Conservation (phyloP, 2,888 invertebrate species). For the Aplocera efformata region DNA sequence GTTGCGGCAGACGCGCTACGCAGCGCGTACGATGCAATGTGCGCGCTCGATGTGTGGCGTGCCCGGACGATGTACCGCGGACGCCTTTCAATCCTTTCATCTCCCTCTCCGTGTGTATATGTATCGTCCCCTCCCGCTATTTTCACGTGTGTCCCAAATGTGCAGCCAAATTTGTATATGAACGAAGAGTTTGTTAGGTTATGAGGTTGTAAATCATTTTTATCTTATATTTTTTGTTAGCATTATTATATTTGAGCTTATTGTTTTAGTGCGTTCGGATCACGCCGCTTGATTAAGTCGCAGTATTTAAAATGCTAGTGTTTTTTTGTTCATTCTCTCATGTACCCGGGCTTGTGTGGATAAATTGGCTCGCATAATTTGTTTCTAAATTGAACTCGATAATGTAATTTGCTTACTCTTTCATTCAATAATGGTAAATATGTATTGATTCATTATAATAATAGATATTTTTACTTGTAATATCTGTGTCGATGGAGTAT, state of each 20-base stretch:
- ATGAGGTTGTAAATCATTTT: constrained; percentile 79
- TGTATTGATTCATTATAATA: constrained; percentile 53
- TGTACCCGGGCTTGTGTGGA: constrained; percentile 54
- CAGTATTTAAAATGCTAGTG: constrained; percentile 69
- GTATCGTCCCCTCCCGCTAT: constrained; percentile 50
- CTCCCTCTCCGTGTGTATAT: constrained; percentile 53
- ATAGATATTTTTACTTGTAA: constrained; percentile 55
- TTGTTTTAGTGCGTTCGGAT: constrained; percentile 41
- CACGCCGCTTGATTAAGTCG: constrained; percentile 46
- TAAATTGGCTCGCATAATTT: constrained; percentile 58
- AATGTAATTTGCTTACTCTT: constrained; percentile 47
- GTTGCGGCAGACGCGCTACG: constrained; percentile 29
- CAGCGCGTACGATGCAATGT: constrained; percentile 7
- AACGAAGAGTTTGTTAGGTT: constrained; percentile 72
- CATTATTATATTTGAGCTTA: constrained; percentile 70
- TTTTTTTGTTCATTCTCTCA: constrained; percentile 40
- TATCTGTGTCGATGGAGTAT: constrained; percentile 47
- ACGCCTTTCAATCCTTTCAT: constrained; percentile 12
- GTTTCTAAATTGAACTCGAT: constrained; percentile 47
- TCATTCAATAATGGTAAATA: constrained; percentile 39
- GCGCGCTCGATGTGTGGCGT: background rate
- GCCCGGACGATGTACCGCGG: no score
- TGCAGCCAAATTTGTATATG: constrained; percentile 63
- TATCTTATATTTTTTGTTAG: constrained; percentile 75
- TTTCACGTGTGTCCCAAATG: constrained; percentile 39